Base-by-base conservation (phyloP, 2,113 vertebrate species). In the Corvus cornix region DNA sequence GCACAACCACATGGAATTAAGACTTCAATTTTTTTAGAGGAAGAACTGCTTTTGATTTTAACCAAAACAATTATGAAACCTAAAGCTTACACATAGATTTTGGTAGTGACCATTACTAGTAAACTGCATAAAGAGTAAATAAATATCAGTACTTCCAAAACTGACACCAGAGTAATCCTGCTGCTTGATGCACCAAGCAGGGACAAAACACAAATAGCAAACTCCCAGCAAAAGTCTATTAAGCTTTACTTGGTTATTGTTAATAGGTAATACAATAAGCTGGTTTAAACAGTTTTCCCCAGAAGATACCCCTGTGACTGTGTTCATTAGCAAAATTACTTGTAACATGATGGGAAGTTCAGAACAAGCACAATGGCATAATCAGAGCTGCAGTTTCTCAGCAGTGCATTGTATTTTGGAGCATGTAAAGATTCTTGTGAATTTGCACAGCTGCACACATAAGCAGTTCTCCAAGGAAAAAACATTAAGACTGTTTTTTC, bases 71-170 rank as follows among this genome's bases (percentile, higher is more conserved):
- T 58, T 49, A 67, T 1, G 7, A 81, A 92, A 63, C 52, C 68
- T 80, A 62, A 73, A 86, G 59, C 30, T 76, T 62, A 90, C 24
- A 63, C 1, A 7, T 10, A 69, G 18, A 43, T 80, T 51, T 69
- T 19, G 39, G 73, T 59, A 93, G 59, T 63, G 56, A 81, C 27
- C 43, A 48, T 44, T 59, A 66, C 43, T 33, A 49, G 55, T 30
- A 76, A 92, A 77, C 35, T 55, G 52, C 35, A 84, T 64, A 49
- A 92, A 82, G 69, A 93, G 90, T 86, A 95, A 92, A 62, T 80
- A 90, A 92, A 53, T 80, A 92, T 13, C 79, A 88, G 46, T 52
- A 68, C n/a, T 88, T 89, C 70, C 79, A 93, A 85, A 95, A 52
- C 0, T 35, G 58, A 79, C 79, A 80, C 49, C 41, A 14, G 10